Evolutionary conservation across 2,113 vertebrate genomes (phyloP).

Genomic region (Hyaena hyaena): DNA sequence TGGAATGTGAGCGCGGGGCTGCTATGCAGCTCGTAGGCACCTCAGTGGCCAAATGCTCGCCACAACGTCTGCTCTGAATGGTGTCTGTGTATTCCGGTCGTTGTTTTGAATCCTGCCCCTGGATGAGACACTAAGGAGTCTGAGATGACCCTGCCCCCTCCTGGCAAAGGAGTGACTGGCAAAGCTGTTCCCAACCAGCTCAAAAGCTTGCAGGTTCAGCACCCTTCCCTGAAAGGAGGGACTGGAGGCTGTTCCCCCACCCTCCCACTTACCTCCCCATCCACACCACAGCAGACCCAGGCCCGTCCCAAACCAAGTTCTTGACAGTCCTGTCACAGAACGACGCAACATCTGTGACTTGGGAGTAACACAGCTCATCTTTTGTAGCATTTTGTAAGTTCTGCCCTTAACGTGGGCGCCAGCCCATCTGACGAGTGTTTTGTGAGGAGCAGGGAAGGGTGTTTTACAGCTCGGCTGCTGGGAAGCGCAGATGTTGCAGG

Average conservation of each 20-base stretch:
- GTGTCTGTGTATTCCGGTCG: fast-evolving
- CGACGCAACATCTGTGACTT: slow-evolving; percentile 55
- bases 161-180: no score
- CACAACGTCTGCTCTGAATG: not conserved
- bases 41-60: not conserved
- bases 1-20: not conserved
- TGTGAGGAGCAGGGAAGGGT: slow-evolving; percentile 65
- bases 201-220: not conserved
- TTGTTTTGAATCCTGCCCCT: not conserved
- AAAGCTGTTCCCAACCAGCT: not conserved
- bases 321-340: slow-evolving; percentile 38
- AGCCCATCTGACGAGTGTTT: slow-evolving; percentile 72
- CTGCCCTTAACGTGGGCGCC: slow-evolving; percentile 67
- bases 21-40: fast-evolving
- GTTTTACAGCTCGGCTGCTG: slow-evolving; percentile 84
- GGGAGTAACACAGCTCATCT: not conserved
- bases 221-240: not conserved
- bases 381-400: slow-evolving; percentile 74
- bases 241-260: not conserved
- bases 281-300: not conserved
- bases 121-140: not conserved
- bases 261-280: no score
- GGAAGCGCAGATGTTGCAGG: slow-evolving; percentile 85
- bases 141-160: not conserved
- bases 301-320: not conserved